Evolutionary conservation across 2,113 vertebrate genomes (phyloP).

Genomic region (Mustelus asterias): DNA sequence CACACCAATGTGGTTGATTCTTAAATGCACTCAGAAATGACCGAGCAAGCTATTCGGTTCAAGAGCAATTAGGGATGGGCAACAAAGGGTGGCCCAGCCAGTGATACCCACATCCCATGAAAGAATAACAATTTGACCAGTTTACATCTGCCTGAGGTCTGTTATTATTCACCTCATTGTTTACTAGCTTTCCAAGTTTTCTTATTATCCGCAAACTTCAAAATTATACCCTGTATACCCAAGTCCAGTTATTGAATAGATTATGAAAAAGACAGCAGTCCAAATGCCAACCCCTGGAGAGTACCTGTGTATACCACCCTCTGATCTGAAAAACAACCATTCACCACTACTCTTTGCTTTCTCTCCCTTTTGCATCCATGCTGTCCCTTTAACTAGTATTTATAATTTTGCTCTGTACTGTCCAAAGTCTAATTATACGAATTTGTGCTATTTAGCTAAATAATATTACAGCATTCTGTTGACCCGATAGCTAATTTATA

Average conservation of each 20-base stretch:
- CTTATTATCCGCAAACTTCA: background rate
- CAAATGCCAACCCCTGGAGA: background rate
- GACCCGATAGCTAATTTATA: background rate
- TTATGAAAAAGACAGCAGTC: background rate
- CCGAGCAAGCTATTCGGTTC: too few relatives aligned
- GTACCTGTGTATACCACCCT: background rate
- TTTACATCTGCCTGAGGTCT: background rate
- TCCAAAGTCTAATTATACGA: background rate
- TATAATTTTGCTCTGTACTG: background rate
- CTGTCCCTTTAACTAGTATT: background rate
- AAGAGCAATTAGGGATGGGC: too few relatives aligned
- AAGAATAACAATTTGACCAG: background rate
- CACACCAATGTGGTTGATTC: too few relatives aligned
- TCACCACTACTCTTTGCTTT: background rate
- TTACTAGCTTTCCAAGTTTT: background rate
- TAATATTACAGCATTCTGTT: background rate
- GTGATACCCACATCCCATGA: too few relatives aligned
- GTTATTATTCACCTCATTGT: background rate
- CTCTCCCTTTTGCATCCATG: background rate
- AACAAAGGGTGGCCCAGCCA: too few relatives aligned
- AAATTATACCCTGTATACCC: background rate
- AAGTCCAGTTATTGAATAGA: background rate
- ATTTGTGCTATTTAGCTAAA: background rate
- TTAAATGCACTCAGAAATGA: too few relatives aligned
- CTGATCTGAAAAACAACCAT: background rate